These are phyloP conservation scores for Metridium senile DNA, from an alignment of 92 coral and sea anemone genomes.

Conservation along the genomic window DNA sequence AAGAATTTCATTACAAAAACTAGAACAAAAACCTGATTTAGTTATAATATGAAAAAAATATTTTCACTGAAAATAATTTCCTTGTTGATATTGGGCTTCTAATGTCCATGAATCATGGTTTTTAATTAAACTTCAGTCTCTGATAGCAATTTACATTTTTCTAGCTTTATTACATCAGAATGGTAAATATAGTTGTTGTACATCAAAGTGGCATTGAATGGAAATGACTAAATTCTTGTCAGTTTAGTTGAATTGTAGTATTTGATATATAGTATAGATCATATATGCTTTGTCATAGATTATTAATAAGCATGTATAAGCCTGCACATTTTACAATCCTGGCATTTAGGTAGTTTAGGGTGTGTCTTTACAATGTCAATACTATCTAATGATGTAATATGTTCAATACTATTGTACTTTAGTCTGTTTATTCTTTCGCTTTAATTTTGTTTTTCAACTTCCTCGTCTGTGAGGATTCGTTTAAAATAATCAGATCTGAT, in stretches of 20 bases:
- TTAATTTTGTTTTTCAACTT: background rate
- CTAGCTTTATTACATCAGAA: background rate
- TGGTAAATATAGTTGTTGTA: background rate
- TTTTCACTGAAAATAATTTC: background rate
- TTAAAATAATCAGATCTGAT: background rate
- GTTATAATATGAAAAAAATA: background rate
- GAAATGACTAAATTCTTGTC: too few relatives aligned
- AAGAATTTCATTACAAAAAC: background rate
- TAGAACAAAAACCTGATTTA: background rate
- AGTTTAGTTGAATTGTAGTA: too few relatives aligned
- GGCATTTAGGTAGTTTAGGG: background rate
- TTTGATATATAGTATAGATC: background rate
- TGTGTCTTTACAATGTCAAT: constrained; percentile 7
- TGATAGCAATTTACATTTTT: background rate
- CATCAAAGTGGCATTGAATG: background rate
- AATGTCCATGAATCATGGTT: background rate
- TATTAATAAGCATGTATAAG: background rate
- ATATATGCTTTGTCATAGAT: background rate
- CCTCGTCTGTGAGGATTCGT: background rate
- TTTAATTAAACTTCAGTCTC: background rate
- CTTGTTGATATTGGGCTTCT: constrained; percentile 3
- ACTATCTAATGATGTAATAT: background rate
- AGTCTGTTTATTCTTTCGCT: background rate
- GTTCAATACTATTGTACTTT: background rate
- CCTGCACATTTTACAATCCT: background rate